Percentiles rank a stretch among this genome's conserved stretches.
Conservation (phyloP, 2,797 vertebrate species). For the Mus minutoides region DNA sequence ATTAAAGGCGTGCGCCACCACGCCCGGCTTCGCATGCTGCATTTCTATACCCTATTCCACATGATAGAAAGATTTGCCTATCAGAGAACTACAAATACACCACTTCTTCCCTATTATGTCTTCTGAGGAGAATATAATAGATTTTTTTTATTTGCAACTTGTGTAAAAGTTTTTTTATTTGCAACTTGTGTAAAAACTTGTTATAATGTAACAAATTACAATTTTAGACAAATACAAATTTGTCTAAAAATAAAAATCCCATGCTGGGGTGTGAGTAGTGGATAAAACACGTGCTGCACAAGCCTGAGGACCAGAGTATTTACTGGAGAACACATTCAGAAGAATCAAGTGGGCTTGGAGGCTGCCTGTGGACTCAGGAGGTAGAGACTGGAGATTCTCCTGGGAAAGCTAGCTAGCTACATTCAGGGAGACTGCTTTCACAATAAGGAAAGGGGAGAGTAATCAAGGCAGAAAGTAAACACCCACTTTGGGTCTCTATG, state of each 20-base stretch:
- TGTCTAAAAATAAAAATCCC: background rate
- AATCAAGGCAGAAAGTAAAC: background rate
- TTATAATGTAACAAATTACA: background rate
- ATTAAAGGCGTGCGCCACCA: too few relatives aligned
- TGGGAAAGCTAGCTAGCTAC: background rate
- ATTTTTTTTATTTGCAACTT: background rate
- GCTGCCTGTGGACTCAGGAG: background rate
- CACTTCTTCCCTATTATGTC: background rate
- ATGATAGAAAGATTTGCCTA: background rate
- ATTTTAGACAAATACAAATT: background rate
- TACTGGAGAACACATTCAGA: too few relatives aligned
- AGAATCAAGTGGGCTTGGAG: background rate
- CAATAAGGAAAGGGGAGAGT: background rate
- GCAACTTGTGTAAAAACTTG: background rate
- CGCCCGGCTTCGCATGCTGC: rapidly evolving
- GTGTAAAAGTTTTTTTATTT: background rate
- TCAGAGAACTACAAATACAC: background rate
- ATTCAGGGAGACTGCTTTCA: background rate
- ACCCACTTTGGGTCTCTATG: background rate
- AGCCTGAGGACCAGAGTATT: background rate
- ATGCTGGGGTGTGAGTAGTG: background rate
- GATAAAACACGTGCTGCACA: background rate
- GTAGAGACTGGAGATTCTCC: background rate
- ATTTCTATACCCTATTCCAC: background rate
- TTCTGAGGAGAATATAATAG: background rate